These are phyloP conservation scores for Eptesicus fuscus DNA, from an alignment of 2,113 vertebrate genomes.

Conservation along the genomic window DNA sequence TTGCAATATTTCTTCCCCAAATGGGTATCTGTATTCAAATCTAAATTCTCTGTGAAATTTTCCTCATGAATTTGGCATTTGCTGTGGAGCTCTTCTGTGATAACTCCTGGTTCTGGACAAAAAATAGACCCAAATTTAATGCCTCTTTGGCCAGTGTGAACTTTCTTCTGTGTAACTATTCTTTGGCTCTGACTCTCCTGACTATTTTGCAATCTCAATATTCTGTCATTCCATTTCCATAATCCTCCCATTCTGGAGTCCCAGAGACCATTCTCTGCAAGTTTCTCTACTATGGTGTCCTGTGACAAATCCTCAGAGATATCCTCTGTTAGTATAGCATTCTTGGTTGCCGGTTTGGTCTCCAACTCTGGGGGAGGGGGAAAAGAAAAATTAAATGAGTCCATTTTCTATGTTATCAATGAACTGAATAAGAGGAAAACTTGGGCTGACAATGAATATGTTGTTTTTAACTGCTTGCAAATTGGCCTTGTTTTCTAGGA, in stretches of 20 bases:
- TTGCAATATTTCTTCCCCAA: conserved; percentile 36
- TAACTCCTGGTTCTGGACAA: conserved; percentile 24
- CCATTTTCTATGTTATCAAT: neutral
- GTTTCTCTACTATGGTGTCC: neutral
- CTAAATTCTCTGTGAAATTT: conserved; percentile 38
- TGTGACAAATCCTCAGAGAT: conserved; percentile 11
- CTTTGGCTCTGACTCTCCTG: conserved; percentile 15
- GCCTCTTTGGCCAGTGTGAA: neutral
- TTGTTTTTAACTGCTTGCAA: neutral
- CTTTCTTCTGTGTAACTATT: neutral
- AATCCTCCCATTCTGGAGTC: conserved; percentile 20
- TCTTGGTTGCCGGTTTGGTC: conserved; percentile 27
- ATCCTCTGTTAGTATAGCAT: neutral
- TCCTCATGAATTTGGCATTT: conserved; percentile 25
- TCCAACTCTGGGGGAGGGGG: conserved; percentile 7
- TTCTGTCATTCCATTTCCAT: conserved; percentile 42
- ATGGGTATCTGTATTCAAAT: conserved; percentile 42
- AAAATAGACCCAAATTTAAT: conserved; percentile 25
- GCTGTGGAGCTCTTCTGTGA: neutral
- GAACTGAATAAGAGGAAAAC: neutral
- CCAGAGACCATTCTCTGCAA: neutral
- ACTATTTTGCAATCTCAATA: conserved; percentile 19
- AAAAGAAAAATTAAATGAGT: conserved; percentile 28
- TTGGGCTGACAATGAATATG: neutral
- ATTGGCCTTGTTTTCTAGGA: neutral